Percentiles rank a stretch among this genome's conserved stretches.
These are phyloP conservation scores for Formica selysi DNA, from an alignment of 1,140 invertebrate genomes.

Conservation along the genomic window DNA sequence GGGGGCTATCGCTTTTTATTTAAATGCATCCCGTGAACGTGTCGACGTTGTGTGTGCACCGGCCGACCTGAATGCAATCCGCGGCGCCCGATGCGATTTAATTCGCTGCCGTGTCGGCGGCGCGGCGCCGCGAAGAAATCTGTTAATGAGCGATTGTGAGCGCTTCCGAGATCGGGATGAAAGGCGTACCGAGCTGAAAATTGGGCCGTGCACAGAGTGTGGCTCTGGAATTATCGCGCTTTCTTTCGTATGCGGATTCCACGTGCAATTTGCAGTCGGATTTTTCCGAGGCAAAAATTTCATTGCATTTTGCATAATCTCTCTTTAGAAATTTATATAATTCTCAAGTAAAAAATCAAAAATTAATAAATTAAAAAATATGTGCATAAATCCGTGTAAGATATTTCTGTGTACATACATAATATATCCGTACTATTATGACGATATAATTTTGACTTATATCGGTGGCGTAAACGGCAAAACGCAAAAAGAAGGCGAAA, in stretches of 20 bases:
- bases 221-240: constrained; percentile 42
- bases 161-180: constrained; percentile 76
- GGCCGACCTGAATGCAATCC: constrained; percentile 74
- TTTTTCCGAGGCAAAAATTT: not conserved
- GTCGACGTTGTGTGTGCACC: constrained; percentile 54
- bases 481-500: constrained; percentile 60
- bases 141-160: constrained; percentile 86
- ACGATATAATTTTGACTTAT: constrained; percentile 23
- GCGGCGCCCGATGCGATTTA: constrained; percentile 77
- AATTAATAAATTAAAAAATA: not conserved
- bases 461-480: constrained; percentile 20
- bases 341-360: not conserved
- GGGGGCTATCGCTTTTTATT: constrained; percentile 83
- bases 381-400: not conserved
- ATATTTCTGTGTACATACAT: not conserved
- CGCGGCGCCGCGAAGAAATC: constrained; percentile 80
- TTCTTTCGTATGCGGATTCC: constrained; percentile 18
- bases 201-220: constrained; percentile 70
- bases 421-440: constrained; percentile 22
- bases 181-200: constrained; percentile 77
- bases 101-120: constrained; percentile 64
- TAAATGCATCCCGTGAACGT: constrained; percentile 78
- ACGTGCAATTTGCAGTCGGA: not conserved
- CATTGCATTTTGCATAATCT: not conserved
- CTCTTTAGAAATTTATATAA: not conserved